Conservation (phyloP, 2,888 invertebrate species). For the Leptarthrus brevirostris region DNA sequence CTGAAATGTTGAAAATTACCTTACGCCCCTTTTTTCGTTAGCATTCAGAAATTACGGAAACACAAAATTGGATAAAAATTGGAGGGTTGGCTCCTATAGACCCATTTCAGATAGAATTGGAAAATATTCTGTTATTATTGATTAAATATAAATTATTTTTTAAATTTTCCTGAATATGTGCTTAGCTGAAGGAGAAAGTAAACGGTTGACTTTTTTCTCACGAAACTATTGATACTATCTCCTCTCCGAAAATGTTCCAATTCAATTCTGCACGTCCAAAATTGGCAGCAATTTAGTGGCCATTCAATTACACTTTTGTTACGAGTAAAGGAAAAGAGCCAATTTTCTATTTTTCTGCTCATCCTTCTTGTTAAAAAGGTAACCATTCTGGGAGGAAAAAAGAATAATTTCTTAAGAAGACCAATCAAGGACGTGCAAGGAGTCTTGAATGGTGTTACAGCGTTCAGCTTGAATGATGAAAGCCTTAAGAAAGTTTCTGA, state of each 20-base stretch:
- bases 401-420: constrained; percentile 59
- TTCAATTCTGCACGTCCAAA: constrained; percentile 42
- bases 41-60: constrained; percentile 53
- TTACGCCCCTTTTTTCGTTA: constrained; percentile 51
- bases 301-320: constrained; percentile 57
- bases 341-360: constrained; percentile 54
- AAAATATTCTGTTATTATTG: constrained; percentile 15
- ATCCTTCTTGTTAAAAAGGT: constrained; percentile 47
- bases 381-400: constrained; percentile 56
- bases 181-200: too few relatives aligned
- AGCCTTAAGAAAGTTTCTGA: neutral
- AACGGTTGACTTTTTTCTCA: neutral
- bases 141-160: neutral
- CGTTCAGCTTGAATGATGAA: neutral
- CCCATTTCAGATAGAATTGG: constrained; percentile 48
- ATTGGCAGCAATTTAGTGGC: constrained; percentile 54
- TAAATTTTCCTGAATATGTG: too few relatives aligned
- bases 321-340: constrained; percentile 57
- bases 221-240: neutral
- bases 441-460: constrained; percentile 50
- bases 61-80: constrained; percentile 51
- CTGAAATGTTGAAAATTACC: constrained; percentile 52
- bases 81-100: constrained; percentile 32
- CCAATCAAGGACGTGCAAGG: constrained; percentile 62
- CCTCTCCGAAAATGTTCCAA: constrained; percentile 38